phyloP scores from a whole-genome alignment of 2,797 vertebrate species.

The Sebastes diploproa region DNA sequence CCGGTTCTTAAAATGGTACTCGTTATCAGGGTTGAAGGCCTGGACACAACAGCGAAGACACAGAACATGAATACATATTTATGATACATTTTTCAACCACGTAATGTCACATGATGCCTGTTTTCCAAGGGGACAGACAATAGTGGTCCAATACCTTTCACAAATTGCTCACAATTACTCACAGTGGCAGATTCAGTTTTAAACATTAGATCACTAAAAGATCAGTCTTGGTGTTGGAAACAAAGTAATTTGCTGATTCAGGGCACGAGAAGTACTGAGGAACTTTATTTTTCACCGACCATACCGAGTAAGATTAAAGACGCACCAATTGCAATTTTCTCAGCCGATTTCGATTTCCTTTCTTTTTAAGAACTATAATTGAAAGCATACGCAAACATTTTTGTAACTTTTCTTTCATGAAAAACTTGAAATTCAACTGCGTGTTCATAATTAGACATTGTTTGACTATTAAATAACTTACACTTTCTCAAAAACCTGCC shows the following conservation, averaged over 20 bases:
- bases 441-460: too few species aligned
- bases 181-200: not conserved
- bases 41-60: conserved; percentile 55
- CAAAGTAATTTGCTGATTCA: not conserved
- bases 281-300: not conserved
- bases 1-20: conserved; percentile 99
- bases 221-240: not conserved
- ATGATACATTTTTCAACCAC: not conserved
- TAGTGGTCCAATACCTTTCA: not conserved
- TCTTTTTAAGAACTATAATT: too few species aligned
- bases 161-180: not conserved
- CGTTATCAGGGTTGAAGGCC: conserved; percentile 98
- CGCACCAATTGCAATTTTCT: too few species aligned
- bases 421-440: too few species aligned
- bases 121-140: not conserved
- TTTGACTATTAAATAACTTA: too few species aligned
- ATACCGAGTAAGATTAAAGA: not conserved
- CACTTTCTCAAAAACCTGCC: too few species aligned
- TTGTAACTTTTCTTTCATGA: too few species aligned
- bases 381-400: too few species aligned
- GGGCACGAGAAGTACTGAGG: not conserved
- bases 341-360: too few species aligned
- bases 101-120: not conserved
- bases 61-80: not conserved
- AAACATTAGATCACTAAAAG: not conserved